Percentiles rank a stretch among this genome's conserved stretches.
Conservation (phyloP, 2,113 vertebrate genomes). For the Gasterosteus nipponicus region DNA sequence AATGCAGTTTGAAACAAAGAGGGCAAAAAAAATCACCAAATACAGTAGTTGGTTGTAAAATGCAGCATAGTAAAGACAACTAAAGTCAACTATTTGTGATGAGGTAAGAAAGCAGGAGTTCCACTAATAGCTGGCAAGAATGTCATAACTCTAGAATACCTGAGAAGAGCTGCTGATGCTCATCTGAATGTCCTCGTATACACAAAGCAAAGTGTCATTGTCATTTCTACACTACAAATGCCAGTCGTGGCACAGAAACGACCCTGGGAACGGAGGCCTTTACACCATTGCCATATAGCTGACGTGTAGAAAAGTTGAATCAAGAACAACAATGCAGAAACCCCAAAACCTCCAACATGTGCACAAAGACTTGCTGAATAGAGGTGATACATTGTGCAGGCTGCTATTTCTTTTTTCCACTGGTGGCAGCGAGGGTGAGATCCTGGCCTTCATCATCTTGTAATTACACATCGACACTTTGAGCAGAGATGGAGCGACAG, state of each 20-base stretch:
- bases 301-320: not conserved
- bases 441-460: slow-evolving; percentile 27
- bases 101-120: slow-evolving; percentile 16
- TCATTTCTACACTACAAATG: slow-evolving; percentile 1
- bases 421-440: slow-evolving; percentile 9
- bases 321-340: not conserved
- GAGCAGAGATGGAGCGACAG: slow-evolving; percentile 6
- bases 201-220: slow-evolving; percentile 48
- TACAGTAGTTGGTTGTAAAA: not conserved
- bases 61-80: slow-evolving; percentile 7
- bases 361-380: not conserved
- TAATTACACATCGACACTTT: slow-evolving; percentile 39
- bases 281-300: slow-evolving; percentile 18
- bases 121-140: slow-evolving; percentile 36
- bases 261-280: not conserved
- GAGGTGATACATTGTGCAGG: slow-evolving; percentile 1
- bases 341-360: not conserved
- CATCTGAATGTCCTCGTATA: slow-evolving; percentile 41
- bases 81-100: slow-evolving; percentile 28
- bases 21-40: not conserved
- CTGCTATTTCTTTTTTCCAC: not conserved
- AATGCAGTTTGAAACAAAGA: not conserved
- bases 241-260: not conserved
- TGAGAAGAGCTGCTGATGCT: slow-evolving; percentile 37
- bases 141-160: slow-evolving; percentile 11